These are phyloP conservation scores for Anguilla marmorata DNA, from an alignment of 2,797 vertebrate species.

Conservation along the genomic window DNA sequence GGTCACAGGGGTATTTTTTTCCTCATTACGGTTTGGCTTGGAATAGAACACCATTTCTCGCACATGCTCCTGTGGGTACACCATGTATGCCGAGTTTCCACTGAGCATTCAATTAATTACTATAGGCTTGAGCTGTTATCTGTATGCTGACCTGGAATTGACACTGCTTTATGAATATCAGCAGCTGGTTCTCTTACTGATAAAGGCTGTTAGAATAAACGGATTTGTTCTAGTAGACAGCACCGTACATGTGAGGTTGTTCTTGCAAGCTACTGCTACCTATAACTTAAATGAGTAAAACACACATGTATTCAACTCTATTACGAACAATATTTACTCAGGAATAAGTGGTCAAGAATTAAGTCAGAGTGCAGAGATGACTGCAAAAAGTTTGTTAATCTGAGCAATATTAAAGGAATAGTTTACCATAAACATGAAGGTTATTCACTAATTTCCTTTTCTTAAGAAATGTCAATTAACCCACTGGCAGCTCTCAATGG, in stretches of 20 bases:
- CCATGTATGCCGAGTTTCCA: not conserved
- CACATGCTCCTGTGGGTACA: not conserved
- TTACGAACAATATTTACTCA: not conserved
- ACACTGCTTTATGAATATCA: not conserved
- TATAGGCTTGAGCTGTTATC: not conserved
- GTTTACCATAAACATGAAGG: no score
- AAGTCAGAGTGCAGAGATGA: not conserved
- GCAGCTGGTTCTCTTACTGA: not conserved
- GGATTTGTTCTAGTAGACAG: not conserved
- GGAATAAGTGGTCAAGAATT: not conserved
- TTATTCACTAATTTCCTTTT: no score
- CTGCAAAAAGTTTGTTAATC: not conserved
- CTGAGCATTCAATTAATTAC: not conserved
- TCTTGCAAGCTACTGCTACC: not conserved
- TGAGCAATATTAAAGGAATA: not conserved
- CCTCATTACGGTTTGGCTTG: not conserved
- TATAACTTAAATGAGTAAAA: not conserved
- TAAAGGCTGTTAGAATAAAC: not conserved
- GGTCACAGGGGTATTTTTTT: not conserved
- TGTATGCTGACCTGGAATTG: not conserved
- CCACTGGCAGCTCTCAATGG: not conserved
- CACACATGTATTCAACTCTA: not conserved
- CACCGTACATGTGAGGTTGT: not conserved
- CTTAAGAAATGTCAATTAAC: no score
- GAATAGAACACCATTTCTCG: not conserved